Evolutionary conservation across 2,888 invertebrate species (phyloP).

Genomic region (Trissoscelio sp.): DNA sequence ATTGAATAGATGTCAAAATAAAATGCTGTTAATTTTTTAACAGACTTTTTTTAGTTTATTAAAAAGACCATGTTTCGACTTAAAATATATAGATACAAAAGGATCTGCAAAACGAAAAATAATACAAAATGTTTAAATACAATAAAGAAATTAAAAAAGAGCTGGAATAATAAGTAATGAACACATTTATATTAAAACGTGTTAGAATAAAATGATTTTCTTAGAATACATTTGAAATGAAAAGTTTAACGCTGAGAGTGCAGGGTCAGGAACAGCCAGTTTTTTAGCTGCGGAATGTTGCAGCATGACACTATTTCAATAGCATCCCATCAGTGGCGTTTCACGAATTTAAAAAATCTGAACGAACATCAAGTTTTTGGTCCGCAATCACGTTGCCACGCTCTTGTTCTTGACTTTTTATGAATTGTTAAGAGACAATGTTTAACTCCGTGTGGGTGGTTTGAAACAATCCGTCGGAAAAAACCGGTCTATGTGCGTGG

Average conservation of each 20-base stretch:
- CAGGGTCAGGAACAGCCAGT: constrained; percentile 20
- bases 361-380: constrained; percentile 65
- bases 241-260: constrained; percentile 1
- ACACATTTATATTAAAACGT: no score
- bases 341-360: constrained; percentile 49
- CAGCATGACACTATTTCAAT: constrained; percentile 51
- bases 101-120: no score
- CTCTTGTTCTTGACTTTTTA: constrained; percentile 25
- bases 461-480: constrained; percentile 52
- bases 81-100: no score
- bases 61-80: no score
- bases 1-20: no score
- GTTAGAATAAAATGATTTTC: neutral
- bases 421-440: constrained; percentile 3
- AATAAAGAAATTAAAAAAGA: no score
- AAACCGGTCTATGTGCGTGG: constrained; percentile 59
- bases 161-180: no score
- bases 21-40: no score
- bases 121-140: no score
- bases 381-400: constrained; percentile 33
- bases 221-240: neutral
- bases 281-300: constrained; percentile 67
- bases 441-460: constrained; percentile 51
- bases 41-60: no score
- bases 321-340: constrained; percentile 42